Evolutionary conservation across 1,140 invertebrate genomes (phyloP), one percentile per base, ranked within the genome.

Genomic region (Orius laevigatus): DNA sequence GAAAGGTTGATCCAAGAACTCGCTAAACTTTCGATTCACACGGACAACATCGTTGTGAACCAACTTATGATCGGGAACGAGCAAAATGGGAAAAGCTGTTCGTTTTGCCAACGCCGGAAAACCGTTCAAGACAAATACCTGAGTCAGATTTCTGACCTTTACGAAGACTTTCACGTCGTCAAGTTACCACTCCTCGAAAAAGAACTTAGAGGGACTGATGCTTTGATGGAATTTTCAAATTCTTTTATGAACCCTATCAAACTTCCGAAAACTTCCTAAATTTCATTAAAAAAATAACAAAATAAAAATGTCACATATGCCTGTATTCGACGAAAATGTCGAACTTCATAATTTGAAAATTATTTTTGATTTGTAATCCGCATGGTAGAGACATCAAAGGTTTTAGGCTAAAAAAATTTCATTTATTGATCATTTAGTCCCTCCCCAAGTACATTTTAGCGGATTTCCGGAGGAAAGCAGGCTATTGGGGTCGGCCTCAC

Each of bases 111-210:
- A 9, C 78, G 93, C 0, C 71, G 96, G 47, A 79, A 80, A 56
- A 87, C 85, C 63, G 81, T 96, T 50, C 96, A 99, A 70, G 73
- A 79, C 47, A 98, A 98, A 66, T 99, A 99, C 74, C 69, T 99
- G 19, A 88, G 95, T 61, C 93, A 87, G 79, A 98, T 98, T 55
- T 73, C 76, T 44, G 92, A 98, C 70, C 70, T 98, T 16, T 99
- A 99, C 67, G 94, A 98, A 70, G 95, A 99, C 68, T 98, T 99
- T 66, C 84, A 98, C 69, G 79, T 99, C 1, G 90, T 81, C 0
- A 94, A 92, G 65, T 66, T 99, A 46, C 95, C 95, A 0, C 68
- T 98, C 33, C 62, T 96, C 49, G 90, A 97, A 55, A 81, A 80
- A 51, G 96, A 99, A 74, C 91, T 99, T 0, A 70, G 95, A 39